Base-by-base conservation (phyloP, 1,140 invertebrate genomes). In the Drosophila pruinosa region DNA sequence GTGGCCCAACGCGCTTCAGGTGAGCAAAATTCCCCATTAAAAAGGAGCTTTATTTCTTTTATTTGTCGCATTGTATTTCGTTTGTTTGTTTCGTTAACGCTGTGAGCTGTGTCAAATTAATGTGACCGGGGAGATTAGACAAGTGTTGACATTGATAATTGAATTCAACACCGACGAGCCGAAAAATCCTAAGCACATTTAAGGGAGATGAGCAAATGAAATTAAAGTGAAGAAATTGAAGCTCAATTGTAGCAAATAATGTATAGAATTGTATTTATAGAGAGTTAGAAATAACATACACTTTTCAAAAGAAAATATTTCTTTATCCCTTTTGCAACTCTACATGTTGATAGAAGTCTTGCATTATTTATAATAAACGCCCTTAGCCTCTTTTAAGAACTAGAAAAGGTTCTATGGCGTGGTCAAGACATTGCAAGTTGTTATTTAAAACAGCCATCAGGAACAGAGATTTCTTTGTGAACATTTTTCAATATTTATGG, bases 1-100 rank as follows among this genome's bases (percentile, higher is more conserved):
- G 88, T 91, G 90, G 90, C 90, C 90, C 38, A 91, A 91, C 75
- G 90, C 90, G 10, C 65, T 91, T 17, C 90, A 91, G 90, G 90
- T 91, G 43, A 69, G 68, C 3, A 34, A 43, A 52, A 2, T 45
- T 17, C 8, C 12, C 8, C 41, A 8, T 5, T 1, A 4, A 24
- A 4, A 8, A 10, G n/a, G 12, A 10, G 10, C 2, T 21, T 43
- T 21, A 3, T 45, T n/a, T 22, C 24, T 45, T 45, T 8, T 15
- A 17, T 14, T 15, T 39, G 12, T 39, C 15, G 22, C 0, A 15
- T 48, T 26, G 15, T 14, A 4, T 48, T 48, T 48, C 12, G 17
- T 45, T 12, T 14, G n/a, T 22, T 53, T 53, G 59, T 52, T 50
- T 31, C 26, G 47, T 24, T 47, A 6, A 47, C 22, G 43, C 43